A percentile compares a stretch with the other conserved stretches of the same genome.
Conservation (phyloP, 2,797 vertebrate species). For the Phoxinus dragarum region DNA sequence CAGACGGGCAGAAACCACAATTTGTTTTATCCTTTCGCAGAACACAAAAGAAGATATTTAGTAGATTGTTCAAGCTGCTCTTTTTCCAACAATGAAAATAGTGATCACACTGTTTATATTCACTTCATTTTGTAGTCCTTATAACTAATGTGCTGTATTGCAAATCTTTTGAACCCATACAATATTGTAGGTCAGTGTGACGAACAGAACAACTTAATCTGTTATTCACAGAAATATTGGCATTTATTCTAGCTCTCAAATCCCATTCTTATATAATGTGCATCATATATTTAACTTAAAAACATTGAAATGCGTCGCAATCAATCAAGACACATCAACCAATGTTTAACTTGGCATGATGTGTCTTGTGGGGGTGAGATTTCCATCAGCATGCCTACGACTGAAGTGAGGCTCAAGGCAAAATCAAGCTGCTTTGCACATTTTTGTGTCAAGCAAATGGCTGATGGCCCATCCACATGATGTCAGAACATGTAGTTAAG, state of each 20-base stretch:
- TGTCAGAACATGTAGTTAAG: slow-evolving; percentile 23
- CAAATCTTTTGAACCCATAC: background rate
- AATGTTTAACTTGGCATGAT: background rate
- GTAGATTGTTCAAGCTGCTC: background rate
- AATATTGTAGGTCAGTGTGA: background rate
- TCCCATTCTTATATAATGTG: background rate
- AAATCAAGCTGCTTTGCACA: background rate
- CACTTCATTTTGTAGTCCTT: background rate
- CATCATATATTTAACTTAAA: background rate
- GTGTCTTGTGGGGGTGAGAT: background rate
- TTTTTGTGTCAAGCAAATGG: slow-evolving; percentile 13
- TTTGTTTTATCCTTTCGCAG: background rate
- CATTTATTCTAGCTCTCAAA: background rate
- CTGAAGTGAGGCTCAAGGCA: background rate
- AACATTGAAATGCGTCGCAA: background rate
- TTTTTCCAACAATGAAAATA: background rate
- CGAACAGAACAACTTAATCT: background rate
- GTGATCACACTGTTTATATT: too few relatives aligned
- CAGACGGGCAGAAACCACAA: background rate
- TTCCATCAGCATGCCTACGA: background rate
- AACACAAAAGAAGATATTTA: background rate
- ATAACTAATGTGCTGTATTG: background rate
- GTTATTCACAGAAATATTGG: too few relatives aligned
- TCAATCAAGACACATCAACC: slow-evolving; percentile 7
- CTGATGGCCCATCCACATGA: slow-evolving; percentile 15